Base-by-base conservation (phyloP, 2,797 vertebrate genomes). In the Gila robusta region DNA sequence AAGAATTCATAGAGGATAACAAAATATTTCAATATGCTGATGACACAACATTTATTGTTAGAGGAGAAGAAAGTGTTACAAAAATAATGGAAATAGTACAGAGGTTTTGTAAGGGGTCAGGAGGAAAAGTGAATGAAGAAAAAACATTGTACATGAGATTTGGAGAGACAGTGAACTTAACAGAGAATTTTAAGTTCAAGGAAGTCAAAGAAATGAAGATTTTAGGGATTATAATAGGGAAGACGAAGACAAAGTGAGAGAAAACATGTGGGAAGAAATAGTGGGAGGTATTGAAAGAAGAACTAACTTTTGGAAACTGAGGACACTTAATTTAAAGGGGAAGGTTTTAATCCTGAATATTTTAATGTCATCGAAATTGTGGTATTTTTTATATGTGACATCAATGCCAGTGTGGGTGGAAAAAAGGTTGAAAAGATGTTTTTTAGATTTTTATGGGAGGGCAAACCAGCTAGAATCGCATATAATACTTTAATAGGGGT, bases 331-430 rank as follows among this genome's bases (percentile, higher is more conserved):
- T 6, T 6, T 81, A 7, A 79, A 72, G 6, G n/a, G 84, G 49
- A 85, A 85, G 41, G 41, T 79, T 16, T 47, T 85, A n/a, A 59
- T 86, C 2, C 0, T 86, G 2, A 86, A 86, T 73, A 59, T 66
- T 17, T 44, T 74, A 52, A 66, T 71, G 66, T 35, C 37, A 9
- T 81, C 64, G 0, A 81, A 81, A 19, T 35, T 71, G 4, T 54
- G 80, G 32, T 52, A 39, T 19, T 6, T 81, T 52, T 70, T 79
- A 52, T 64, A 21, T 74, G 72, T 49, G 21, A 12, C n/a, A 17
- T 9, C 2, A 9, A 74, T 52, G 72, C 26, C 72, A 5, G 5
- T 49, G 26, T 74, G 44, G 72, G n/a, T 9, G 5, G 44, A 49
- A 17, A 52, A 4, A 32, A 49, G 72, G 26, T 6, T 74, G 6